Conservation (phyloP, 2,888 invertebrate species). For the Scaeva pyrastri region DNA sequence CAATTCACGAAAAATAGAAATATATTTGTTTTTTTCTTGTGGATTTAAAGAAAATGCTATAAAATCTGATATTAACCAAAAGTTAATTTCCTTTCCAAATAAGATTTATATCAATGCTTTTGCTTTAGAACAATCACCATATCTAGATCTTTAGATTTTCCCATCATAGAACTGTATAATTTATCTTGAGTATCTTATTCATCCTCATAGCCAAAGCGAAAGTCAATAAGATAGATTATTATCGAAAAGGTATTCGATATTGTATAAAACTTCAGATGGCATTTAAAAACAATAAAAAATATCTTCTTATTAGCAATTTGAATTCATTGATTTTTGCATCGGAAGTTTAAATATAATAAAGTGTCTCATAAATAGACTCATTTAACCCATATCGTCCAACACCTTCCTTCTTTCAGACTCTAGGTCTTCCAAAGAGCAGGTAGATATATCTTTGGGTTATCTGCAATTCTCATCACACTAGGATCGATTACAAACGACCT, state of each 20-base stretch:
- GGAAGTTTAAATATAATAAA: conserved; percentile 24
- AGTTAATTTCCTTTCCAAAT: not conserved
- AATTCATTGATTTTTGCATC: conserved; percentile 38
- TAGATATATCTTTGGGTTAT: not conserved
- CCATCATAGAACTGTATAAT: not conserved
- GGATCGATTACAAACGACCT: conserved; percentile 27
- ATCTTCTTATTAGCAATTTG: conserved; percentile 19
- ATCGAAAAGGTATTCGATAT: not conserved
- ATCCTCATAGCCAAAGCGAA: not conserved
- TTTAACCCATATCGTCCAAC: conserved; percentile 28
- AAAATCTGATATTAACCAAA: not conserved
- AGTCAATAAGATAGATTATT: not conserved
- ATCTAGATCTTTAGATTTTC: not conserved
- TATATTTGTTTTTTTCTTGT: not conserved
- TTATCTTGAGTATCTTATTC: not conserved
- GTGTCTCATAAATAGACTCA: conserved; percentile 14
- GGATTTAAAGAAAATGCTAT: not conserved
- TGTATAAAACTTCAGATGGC: not conserved
- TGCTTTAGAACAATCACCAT: not conserved
- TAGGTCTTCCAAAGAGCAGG: no score
- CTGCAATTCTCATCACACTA: conserved; percentile 23
- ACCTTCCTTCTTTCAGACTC: not conserved
- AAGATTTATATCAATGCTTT: not conserved
- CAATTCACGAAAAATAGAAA: no score
- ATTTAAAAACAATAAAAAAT: not conserved